phyloP scores from a whole-genome alignment of 2,888 invertebrate species.

The Parnassius apollo region DNA sequence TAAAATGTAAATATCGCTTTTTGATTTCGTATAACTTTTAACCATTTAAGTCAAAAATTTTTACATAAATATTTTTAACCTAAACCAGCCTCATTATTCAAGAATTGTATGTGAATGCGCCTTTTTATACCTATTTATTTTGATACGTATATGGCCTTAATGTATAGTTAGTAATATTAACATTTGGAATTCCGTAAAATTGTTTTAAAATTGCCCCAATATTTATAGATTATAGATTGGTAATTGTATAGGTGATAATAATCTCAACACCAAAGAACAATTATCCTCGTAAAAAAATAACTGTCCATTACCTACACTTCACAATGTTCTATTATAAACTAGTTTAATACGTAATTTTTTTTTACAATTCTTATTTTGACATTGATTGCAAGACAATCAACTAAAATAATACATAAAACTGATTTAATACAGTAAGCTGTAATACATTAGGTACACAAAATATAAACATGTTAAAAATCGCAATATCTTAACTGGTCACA shows the following conservation, averaged over 20 bases:
- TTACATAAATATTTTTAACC: conserved; percentile 9
- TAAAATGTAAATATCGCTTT: conserved; percentile 16
- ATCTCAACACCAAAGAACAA: neutral
- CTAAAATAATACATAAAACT: too few relatives aligned
- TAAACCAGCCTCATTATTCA: conserved; percentile 21
- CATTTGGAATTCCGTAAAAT: conserved; percentile 6
- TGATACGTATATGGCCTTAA: conserved; percentile 20
- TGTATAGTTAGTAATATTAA: conserved; percentile 10
- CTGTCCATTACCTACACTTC: neutral
- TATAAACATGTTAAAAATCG: too few relatives aligned
- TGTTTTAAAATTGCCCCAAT: conserved; percentile 20
- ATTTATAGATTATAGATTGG: conserved; percentile 11
- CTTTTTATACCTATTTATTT: conserved; percentile 20
- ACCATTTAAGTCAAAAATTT: conserved; percentile 1
- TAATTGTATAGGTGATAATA: conserved; percentile 6
- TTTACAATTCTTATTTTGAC: too few relatives aligned
- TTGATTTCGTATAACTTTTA: neutral
- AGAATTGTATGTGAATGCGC: conserved; percentile 5
- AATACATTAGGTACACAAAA: too few relatives aligned
- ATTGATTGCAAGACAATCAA: too few relatives aligned
- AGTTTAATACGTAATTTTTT: too few relatives aligned
- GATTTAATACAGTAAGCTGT: too few relatives aligned
- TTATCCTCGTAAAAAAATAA: neutral
- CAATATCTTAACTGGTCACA: too few relatives aligned
- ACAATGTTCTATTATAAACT: too few relatives aligned